Evolutionary conservation across 2,888 invertebrate species (phyloP), one percentile per base, ranked within the genome.

Genomic region (Arctia plantaginis): DNA sequence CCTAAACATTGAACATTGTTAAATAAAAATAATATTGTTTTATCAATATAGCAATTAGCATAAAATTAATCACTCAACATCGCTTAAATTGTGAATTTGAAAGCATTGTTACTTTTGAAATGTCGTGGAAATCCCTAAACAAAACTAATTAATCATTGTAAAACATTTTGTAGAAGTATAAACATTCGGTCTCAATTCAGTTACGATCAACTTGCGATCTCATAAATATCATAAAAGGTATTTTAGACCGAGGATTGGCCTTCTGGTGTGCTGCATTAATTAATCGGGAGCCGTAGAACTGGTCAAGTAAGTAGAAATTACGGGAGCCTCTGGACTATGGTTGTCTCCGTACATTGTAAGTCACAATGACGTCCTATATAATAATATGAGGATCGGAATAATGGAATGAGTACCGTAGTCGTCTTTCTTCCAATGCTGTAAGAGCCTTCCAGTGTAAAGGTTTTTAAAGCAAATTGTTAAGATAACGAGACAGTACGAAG

Each of bases 401-500:
- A 51, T 51, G 23, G 8, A 51, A 10, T 51, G 23, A 51, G 27
- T 59, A 59, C 27, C 59, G 27, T 27, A 13, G 27, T 27, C 0
- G 23, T 59, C 12, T 27, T 18, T 20, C 23, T 7, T 51, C 20
- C 20, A 47, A 44, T 3, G 44, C 20, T 47, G 47, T 47, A 47
- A 44, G 20, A 47, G 20, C 47, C 13, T 27, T 27, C 0, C 27
- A 8, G 55, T 8, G 3, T 55, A 27, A n/a, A 55, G 3, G n/a
- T 12, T 55, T 55, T 44, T 27, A 55, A 55, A 55, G 3, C 27
- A 59, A n/a, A n/a, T 27, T 62, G 27, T 6, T 30, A 62, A 76
- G 83, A 82, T 77, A 80, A 83, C 44, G 51, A 69, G 15, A 51
- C 41, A 12, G 51, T 23, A 51, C 23, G 23, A 51, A 51, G 23